Percentiles rank a stretch among this genome's conserved stretches.
These are phyloP conservation scores for Nesometra sesokonis DNA, from an alignment of 35 echinoderm and acorn worm species.

Conservation along the genomic window DNA sequence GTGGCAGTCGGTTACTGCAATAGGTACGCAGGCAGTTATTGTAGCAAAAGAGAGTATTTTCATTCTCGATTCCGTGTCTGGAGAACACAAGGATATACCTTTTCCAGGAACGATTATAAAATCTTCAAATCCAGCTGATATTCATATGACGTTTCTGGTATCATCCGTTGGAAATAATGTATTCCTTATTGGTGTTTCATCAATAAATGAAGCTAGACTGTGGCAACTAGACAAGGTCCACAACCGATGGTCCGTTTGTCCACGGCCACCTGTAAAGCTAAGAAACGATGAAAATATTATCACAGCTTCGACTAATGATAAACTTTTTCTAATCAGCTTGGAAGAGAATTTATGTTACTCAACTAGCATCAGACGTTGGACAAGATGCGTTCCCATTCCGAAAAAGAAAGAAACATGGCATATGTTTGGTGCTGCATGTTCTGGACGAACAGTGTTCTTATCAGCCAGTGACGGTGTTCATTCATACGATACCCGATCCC, in stretches of 20 bases:
- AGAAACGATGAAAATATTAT: background rate
- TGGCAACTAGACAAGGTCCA: background rate
- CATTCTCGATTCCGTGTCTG: background rate
- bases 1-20: background rate
- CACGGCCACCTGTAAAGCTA: background rate
- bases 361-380: background rate
- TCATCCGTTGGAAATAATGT: background rate
- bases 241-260: background rate
- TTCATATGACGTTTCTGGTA: background rate
- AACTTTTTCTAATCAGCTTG: background rate
- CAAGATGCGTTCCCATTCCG: background rate
- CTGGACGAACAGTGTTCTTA: background rate
- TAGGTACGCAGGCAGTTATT: background rate
- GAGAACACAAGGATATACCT: background rate
- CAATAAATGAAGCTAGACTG: background rate
- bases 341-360: background rate
- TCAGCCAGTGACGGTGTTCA: background rate
- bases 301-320: background rate
- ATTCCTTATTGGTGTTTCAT: background rate
- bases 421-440: background rate
- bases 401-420: background rate
- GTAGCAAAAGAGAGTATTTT: background rate
- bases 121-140: background rate
- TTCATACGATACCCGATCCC: background rate
- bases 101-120: background rate